Base-by-base conservation (phyloP, 2,888 invertebrate genomes). In the Rhamphomyia laevipes region DNA sequence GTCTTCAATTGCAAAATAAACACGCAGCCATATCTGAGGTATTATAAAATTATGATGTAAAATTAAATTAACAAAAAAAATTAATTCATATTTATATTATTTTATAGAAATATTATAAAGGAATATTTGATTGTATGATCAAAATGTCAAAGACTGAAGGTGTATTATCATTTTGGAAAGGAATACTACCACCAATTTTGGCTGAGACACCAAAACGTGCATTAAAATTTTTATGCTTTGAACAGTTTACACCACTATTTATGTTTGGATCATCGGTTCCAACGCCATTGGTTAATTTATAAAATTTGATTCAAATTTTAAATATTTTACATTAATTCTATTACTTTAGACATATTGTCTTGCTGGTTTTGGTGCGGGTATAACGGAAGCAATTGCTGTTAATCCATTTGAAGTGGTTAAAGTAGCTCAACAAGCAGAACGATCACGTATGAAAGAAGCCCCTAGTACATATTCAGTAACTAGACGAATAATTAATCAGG, bases 341-440 rank as follows among this genome's bases (percentile, higher is more conserved):
- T 47, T 57, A 53, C 74, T 77, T 46, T 71, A 93, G 88, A 88
- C 90, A 16, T 90, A 87, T 68, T 82, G 91, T 4, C 67, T 91
- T 59, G 90, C 95, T 53, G 95, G 95, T 40, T 73, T 93, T 12
- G 82, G 84, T 50, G 88, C 93, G 43, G 95, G 95, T 45, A 71
- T 90, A 3, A 87, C 94, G n/a, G 94, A 95, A 73, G 92, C 86
- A 7, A 76, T 94, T 53, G 75, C 93, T 48, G 87, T 93, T 0
- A 94, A 94, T 72, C 94, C 94, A 0, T 94, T 94, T 66, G 94
- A 95, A 77, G 91, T 93, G 31, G 89, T 96, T 1, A 96, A 95
- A 76, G 92, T 95, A n/a, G 81, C 81, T 2, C 70, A 89, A 53
- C 89, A 89, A 65, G 81, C 88, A 0, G 84, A 89, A 63, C 80